Conservation (phyloP, 2,888 invertebrate genomes). For the Chirona hameri region DNA sequence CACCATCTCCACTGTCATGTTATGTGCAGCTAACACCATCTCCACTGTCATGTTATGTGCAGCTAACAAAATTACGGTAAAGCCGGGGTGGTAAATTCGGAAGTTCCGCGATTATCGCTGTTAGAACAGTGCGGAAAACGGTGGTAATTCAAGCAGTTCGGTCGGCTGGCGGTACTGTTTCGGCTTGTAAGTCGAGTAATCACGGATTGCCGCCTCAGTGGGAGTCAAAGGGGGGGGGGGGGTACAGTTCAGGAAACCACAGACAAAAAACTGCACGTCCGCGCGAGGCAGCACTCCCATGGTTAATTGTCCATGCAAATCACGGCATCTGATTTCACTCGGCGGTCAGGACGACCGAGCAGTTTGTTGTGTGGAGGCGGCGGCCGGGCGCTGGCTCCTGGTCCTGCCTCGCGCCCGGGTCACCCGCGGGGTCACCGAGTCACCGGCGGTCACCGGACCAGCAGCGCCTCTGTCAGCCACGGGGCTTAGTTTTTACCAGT, state of each 20-base stretch:
- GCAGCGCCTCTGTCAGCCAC: background rate
- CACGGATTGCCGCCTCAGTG: background rate
- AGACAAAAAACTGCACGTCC: background rate
- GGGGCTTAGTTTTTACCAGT: background rate
- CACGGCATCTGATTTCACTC: background rate
- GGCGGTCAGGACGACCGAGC: background rate
- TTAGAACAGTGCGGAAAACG: background rate
- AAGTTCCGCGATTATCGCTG: background rate
- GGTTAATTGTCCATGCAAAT: background rate
- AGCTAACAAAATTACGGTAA: too few species aligned
- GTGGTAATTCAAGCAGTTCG: background rate
- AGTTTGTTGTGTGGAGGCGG: background rate
- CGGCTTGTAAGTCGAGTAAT: background rate
- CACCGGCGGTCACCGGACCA: background rate
- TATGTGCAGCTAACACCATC: too few species aligned
- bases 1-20: too few species aligned
- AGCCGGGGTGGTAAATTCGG: background rate
- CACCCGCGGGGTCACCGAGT: background rate
- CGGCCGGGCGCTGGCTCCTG: background rate
- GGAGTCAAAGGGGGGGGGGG: too few species aligned
- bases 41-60: too few species aligned
- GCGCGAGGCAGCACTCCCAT: background rate
- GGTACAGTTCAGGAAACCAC: background rate
- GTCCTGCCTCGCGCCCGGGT: background rate
- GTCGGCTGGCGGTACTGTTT: background rate